A percentile compares a stretch with the other conserved stretches of the same genome.
Conservation (phyloP, 2,113 vertebrate genomes). For the Astur gentilis region DNA sequence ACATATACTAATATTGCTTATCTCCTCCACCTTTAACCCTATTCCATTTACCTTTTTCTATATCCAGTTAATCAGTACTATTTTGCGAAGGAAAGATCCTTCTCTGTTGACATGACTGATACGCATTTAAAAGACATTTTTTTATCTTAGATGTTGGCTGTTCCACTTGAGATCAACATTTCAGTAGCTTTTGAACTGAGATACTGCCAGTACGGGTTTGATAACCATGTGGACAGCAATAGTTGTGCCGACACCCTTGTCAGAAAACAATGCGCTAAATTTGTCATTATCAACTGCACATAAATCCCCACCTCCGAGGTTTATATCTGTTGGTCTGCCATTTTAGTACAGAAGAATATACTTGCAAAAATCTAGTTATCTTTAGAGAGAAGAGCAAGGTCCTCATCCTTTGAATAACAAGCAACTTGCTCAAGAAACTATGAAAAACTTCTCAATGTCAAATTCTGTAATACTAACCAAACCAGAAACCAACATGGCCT, state of each 20-base stretch:
- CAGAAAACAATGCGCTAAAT: background rate
- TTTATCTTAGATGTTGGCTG: background rate
- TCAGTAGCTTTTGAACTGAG: background rate
- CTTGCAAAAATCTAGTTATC: background rate
- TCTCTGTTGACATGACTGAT: background rate
- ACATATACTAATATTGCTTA: background rate
- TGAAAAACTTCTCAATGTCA: background rate
- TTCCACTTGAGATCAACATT: background rate
- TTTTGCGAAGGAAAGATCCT: background rate
- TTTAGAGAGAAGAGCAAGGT: background rate
- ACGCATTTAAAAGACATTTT: background rate
- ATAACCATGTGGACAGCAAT: background rate
- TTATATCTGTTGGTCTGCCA: background rate
- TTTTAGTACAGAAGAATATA: background rate
- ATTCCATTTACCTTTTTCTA: background rate
- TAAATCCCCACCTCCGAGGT: background rate
- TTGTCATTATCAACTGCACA: background rate
- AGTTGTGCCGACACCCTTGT: background rate
- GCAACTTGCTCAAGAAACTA: background rate
- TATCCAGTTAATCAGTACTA: background rate
- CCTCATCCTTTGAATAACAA: background rate
- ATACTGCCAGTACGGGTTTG: background rate
- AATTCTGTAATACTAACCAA: background rate
- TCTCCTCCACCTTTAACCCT: background rate
- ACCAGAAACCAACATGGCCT: background rate